Conservation (phyloP, 2,797 vertebrate genomes). For the Halcyon badia region DNA sequence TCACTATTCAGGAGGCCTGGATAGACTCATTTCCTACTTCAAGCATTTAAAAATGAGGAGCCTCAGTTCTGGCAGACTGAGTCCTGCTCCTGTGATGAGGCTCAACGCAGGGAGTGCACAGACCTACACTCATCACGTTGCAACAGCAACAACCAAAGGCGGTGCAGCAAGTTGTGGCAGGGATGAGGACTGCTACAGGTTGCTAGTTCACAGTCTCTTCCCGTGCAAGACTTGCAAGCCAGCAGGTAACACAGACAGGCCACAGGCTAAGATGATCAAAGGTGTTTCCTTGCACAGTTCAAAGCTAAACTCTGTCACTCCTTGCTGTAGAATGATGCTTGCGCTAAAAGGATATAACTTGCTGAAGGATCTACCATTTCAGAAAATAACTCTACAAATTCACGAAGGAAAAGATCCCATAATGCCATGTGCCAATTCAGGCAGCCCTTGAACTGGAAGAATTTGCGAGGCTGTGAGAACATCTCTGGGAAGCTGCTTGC, state of each 20-base stretch:
- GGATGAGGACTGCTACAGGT: neutral
- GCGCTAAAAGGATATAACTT: accelerated
- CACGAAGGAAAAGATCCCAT: accelerated
- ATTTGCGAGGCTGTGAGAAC: neutral
- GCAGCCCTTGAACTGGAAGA: neutral
- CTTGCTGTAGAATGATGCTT: accelerated
- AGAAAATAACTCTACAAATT: neutral
- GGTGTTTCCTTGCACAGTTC: accelerated
- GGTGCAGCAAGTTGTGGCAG: neutral
- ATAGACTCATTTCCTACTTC: neutral
- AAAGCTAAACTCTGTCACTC: neutral
- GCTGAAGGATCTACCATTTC: neutral
- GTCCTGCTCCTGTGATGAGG: neutral
- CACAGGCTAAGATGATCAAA: accelerated
- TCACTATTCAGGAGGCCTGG: neutral
- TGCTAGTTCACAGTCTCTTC: neutral
- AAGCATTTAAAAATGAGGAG: neutral
- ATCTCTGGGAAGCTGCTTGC: neutral
- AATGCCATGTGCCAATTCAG: neutral
- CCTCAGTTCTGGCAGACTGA: accelerated
- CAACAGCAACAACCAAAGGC: neutral
- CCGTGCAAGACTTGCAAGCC: neutral
- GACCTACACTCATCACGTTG: neutral
- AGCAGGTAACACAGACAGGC: neutral
- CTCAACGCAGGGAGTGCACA: neutral